phyloP scores from a whole-genome alignment of 1,140 invertebrate genomes.

The Galendromus occidentalis region DNA sequence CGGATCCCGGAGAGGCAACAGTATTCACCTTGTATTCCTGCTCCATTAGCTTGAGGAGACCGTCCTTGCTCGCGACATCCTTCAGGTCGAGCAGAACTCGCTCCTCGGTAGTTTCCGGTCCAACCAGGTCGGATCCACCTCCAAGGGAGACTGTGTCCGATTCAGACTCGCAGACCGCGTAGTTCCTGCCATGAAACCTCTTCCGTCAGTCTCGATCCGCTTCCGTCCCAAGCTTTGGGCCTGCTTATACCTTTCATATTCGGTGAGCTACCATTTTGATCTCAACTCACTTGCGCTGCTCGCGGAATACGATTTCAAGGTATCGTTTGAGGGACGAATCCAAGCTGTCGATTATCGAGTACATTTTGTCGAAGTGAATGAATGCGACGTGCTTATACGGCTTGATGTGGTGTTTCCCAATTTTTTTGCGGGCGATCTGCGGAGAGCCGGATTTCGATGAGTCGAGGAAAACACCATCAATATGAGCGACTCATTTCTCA shows the following conservation, averaged over 20 bases:
- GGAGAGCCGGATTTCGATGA: no score
- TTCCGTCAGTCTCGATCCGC: no score
- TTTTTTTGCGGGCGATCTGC: constrained; percentile 1
- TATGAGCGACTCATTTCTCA: no score
- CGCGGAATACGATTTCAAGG: constrained; percentile 4
- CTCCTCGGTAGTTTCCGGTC: background rate
- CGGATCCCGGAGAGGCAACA: background rate
- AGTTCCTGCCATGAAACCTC: no score
- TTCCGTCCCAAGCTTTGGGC: no score
- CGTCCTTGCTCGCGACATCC: background rate
- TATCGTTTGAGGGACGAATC: background rate
- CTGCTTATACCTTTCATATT: no score
- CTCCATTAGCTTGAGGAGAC: background rate
- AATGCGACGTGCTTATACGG: constrained; percentile 4
- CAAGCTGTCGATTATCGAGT: background rate
- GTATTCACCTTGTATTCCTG: background rate
- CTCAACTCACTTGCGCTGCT: background rate
- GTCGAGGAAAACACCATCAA: no score
- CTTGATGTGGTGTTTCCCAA: background rate
- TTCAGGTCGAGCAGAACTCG: background rate
- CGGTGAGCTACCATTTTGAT: no score
- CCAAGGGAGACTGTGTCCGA: no score
- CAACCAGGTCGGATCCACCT: background rate
- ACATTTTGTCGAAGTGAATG: constrained; percentile 2
- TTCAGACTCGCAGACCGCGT: no score